Base-by-base conservation (phyloP, 2,888 invertebrate genomes). In the Cryptophagus acutangulus region DNA sequence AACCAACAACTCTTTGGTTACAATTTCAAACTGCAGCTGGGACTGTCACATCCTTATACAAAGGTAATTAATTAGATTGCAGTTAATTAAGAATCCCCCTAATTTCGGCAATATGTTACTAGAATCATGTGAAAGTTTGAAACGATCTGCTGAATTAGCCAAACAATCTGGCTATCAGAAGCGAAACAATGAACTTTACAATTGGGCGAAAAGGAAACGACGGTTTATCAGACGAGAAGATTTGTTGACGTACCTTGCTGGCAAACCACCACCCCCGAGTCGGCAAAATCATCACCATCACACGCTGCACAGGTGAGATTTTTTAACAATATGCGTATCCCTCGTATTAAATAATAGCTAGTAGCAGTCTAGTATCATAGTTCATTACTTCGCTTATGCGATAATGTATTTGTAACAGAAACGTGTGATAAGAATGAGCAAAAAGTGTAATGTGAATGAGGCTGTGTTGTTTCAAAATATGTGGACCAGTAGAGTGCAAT, bases 11-110 rank as follows among this genome's bases (percentile, higher is more conserved):
- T 45, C 67, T 82, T 44, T 85, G 85, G 85, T 67, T 83, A 62
- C 84, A 85, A 55, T 86, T 86, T 70, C 85, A 86, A 70, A 84
- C 82, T 57, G 85, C 86, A 57, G 85, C 85, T 55, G 82, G 84
- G 42, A 82, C 83, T 51, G 82, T 85, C 51, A 85, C 86, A 48
- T 76, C 81, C 40, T 71, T 86, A 49, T 86, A 85, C 67, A 85
- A 84, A 82, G 85, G 85, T 83, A 67, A 54, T 3, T 13, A 26
- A 3, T n/a, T 26, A 26, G 12, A 26, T 9, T n/a, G 26, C 10
- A 3, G 3, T 20, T n/a, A 17, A 35, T 6, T 26, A 15, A 10
- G 13, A 36, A 20, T 6, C n/a, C 9, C 3, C 12, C n/a, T 6
- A 26, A 12, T 8, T n/a, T 26, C 12, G 17, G 18, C 16, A 5